Base-by-base conservation (phyloP, 1,140 invertebrate genomes). In the Drosophila parabipectinata region DNA sequence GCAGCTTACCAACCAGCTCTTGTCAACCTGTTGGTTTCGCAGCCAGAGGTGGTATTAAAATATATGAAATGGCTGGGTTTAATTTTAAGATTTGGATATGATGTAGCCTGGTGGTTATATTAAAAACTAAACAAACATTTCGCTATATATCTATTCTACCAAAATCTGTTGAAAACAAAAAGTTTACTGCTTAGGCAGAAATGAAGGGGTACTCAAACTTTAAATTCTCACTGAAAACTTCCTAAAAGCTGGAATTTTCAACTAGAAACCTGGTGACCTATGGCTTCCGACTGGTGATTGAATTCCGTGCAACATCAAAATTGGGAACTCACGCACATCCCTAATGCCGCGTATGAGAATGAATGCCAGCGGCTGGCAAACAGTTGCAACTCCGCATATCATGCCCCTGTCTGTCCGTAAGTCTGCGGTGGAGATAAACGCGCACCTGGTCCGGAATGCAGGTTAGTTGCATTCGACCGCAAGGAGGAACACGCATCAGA, bases 401-500 rank as follows among this genome's bases (percentile, higher is more conserved):
- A 69, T 48, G 60, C 55, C 45, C 18, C 12, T 53, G 63, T 67
- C 60, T 32, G 53, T 37, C 61, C 53, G 54, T 62, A 15, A 32
- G 59, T 45, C 51, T 67, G 64, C 53, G 77, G 73, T 48, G 62
- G 59, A 63, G 50, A 63, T 60, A 74, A 77, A 71, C 81, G 67
- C 32, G 24, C 64, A 68, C 26, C 53, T 69, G 63, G 28, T 7
- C 50, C 18, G 61, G 64, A 55, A 45, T 74, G 60, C 61, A 69
- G 59, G 66, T 62, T 54, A 57, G 64, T 61, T 74, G 77, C 73
- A 81, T 53, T 76, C 83, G 66, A 71, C 76, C 72, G 58, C 83
- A 87, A 79, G 67, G 47, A 66, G 54, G 47, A 69, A 52, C 72
- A 73, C 48, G 55, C 63, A 63, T 81, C 67, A 62, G 66, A 50